Conservation (phyloP, 2,888 invertebrate species). For the Liopterus haemorrhoidalis region DNA sequence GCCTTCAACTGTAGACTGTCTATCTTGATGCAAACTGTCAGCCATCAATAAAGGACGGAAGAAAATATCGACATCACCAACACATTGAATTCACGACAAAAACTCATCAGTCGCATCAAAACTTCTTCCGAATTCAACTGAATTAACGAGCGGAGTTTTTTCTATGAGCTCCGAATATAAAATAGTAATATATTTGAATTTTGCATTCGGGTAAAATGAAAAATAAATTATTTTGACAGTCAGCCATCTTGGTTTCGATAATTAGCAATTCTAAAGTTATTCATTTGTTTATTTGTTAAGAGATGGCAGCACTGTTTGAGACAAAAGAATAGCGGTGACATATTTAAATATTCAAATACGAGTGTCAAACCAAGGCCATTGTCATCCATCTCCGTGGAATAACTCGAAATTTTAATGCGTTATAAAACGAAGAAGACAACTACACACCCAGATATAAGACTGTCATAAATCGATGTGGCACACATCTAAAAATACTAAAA, state of each 20-base stretch:
- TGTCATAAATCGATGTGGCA: no score
- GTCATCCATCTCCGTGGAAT: conserved; percentile 30
- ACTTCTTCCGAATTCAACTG: conserved; percentile 33
- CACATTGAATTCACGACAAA: neutral
- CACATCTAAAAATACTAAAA: no score
- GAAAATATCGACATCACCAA: conserved; percentile 3
- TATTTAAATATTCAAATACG: conserved; percentile 45
- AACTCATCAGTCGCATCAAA: conserved; percentile 25
- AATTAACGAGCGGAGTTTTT: conserved; percentile 41
- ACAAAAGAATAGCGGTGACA: conserved; percentile 43
- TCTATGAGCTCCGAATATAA: conserved; percentile 33
- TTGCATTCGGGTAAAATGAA: conserved; percentile 29
- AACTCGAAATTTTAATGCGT: no score
- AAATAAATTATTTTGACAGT: conserved; percentile 35
- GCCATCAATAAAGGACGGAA: conserved; percentile 41
- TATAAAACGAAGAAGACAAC: no score
- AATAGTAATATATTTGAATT: conserved; percentile 33
- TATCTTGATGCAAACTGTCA: conserved; percentile 44
- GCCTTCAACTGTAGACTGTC: conserved; percentile 41
- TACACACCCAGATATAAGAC: no score
- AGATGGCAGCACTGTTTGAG: no score
- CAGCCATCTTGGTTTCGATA: conserved; percentile 38
- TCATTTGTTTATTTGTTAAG: conserved; percentile 43
- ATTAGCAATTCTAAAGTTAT: conserved; percentile 45
- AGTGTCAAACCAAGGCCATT: conserved; percentile 37